Evolutionary conservation across 2,113 vertebrate genomes (phyloP).

Genomic region (Rynchops niger): DNA sequence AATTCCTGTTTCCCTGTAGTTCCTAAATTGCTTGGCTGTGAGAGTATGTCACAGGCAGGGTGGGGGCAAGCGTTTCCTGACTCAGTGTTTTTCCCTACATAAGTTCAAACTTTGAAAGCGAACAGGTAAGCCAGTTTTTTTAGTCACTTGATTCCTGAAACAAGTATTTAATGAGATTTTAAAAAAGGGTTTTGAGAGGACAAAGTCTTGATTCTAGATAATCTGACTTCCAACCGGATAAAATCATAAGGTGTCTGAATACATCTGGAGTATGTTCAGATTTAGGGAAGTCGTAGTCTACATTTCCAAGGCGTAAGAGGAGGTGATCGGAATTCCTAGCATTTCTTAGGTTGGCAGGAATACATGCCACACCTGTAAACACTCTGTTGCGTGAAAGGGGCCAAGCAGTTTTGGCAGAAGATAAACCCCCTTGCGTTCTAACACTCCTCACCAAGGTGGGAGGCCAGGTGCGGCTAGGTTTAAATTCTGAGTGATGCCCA

Average conservation of each 20-base stretch:
- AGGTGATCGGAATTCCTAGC: not conserved
- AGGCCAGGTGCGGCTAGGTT: no score
- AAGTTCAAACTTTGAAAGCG: not conserved
- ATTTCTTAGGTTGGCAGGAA: not conserved
- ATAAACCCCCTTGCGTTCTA: no score
- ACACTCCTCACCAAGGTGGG: no score
- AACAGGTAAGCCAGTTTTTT: not conserved
- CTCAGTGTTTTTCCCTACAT: not conserved
- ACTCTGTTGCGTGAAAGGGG: no score
- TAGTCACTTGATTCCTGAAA: not conserved
- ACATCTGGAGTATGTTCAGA: not conserved
- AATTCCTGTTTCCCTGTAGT: not conserved
- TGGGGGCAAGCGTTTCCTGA: not conserved
- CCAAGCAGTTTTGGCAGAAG: no score
- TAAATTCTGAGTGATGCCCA: no score
- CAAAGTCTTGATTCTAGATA: not conserved
- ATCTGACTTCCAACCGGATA: not conserved
- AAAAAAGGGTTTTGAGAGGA: not conserved
- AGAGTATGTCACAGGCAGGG: not conserved
- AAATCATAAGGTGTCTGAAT: not conserved
- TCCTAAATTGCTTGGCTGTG: not conserved
- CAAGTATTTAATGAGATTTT: not conserved
- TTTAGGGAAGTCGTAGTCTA: not conserved
- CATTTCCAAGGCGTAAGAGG: not conserved
- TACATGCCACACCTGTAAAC: not conserved